phyloP scores from a whole-genome alignment of 1,140 invertebrate species.

The Coptotermes formosanus region DNA sequence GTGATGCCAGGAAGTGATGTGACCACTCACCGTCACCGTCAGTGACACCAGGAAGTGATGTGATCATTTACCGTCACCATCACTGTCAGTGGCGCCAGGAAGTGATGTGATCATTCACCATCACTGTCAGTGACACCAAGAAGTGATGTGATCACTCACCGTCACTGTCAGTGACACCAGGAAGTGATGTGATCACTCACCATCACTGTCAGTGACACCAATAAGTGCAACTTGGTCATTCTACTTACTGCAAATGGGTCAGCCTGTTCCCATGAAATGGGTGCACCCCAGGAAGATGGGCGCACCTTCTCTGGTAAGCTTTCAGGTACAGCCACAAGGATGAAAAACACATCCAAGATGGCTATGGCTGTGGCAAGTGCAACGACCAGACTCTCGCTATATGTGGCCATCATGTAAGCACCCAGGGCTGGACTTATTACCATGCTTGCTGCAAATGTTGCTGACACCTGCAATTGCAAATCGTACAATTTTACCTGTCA shows the following conservation, averaged over 20 bases:
- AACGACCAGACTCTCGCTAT: slow-evolving; percentile 93
- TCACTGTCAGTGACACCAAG: too few species aligned
- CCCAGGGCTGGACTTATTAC: slow-evolving; percentile 96
- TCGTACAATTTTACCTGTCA: neutral
- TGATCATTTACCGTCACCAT: too few species aligned
- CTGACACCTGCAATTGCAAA: slow-evolving; percentile 67
- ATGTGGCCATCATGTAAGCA: slow-evolving; percentile 86
- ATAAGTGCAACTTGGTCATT: too few species aligned
- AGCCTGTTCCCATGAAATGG: slow-evolving; percentile 93
- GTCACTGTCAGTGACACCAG: too few species aligned
- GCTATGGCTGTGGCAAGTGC: slow-evolving; percentile 93
- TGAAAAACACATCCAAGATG: slow-evolving; percentile 96
- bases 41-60: too few species aligned
- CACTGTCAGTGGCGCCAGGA: too few species aligned
- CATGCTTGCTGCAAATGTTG: slow-evolving; percentile 98
- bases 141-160: too few species aligned
- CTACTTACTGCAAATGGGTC: slow-evolving; percentile 88
- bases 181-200: too few species aligned
- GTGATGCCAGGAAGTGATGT: too few species aligned
- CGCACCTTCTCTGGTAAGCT: slow-evolving; percentile 92
- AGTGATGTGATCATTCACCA: too few species aligned
- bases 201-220: too few species aligned
- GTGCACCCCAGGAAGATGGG: slow-evolving; percentile 72
- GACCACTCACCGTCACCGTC: too few species aligned
- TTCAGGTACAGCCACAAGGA: slow-evolving; percentile 96